Percentiles rank a stretch among this genome's conserved stretches.
Conservation (phyloP, 2,797 vertebrate species). For the Galago senegalensis region DNA sequence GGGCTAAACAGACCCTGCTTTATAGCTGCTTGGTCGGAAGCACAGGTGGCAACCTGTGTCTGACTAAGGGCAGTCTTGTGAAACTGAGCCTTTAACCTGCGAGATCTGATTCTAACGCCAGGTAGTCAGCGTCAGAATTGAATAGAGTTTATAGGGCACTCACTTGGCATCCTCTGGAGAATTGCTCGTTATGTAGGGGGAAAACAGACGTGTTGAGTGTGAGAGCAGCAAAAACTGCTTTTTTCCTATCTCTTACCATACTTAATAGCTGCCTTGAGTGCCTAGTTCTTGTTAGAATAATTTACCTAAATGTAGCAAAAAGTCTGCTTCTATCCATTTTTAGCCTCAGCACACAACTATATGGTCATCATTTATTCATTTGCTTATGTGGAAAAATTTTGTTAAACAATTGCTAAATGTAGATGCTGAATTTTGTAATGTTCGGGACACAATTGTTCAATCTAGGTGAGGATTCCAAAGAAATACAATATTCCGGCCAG, state of each 20-base stretch:
- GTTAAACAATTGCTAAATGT: neutral
- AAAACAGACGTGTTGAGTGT: neutral
- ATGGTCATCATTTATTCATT: neutral
- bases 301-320: neutral
- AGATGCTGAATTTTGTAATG: neutral
- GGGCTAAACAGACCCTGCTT: neutral
- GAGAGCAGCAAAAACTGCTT: neutral
- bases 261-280: neutral
- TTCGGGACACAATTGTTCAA: neutral
- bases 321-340: neutral
- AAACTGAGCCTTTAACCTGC: neutral
- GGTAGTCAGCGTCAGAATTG: neutral
- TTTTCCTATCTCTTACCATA: neutral
- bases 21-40: neutral
- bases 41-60: neutral
- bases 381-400: neutral
- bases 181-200: too few relatives aligned
- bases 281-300: neutral
- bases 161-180: neutral
- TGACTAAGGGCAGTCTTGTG: neutral
- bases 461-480: neutral
- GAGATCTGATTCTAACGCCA: neutral
- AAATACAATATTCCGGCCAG: neutral
- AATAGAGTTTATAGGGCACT: neutral
- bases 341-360: neutral